phyloP scores from a whole-genome alignment of 1,140 invertebrate species.

The Danaus melanippus region DNA sequence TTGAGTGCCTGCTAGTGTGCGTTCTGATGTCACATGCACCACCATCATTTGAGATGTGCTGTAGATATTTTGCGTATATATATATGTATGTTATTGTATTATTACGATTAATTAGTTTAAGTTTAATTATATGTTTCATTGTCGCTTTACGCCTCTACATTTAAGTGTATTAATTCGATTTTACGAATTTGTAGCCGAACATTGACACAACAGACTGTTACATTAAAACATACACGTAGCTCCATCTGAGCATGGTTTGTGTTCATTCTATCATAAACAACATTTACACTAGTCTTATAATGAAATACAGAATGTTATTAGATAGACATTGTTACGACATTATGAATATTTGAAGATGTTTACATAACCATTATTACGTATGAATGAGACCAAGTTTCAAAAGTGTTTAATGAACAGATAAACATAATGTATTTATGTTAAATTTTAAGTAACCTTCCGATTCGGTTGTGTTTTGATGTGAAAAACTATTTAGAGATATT shows the following conservation, averaged over 20 bases:
- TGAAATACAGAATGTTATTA: slow-evolving; percentile 2
- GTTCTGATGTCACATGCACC: too few species aligned
- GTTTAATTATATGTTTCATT: slow-evolving; percentile 7
- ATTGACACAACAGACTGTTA: slow-evolving; percentile 15
- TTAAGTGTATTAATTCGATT: slow-evolving; percentile 9
- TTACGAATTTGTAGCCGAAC: slow-evolving; percentile 9
- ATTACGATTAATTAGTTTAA: slow-evolving; percentile 7
- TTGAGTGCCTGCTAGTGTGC: too few species aligned
- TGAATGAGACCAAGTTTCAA: too few species aligned
- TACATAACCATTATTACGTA: background rate
- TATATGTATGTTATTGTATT: slow-evolving; percentile 7
- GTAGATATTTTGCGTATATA: background rate
- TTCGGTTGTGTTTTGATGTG: too few species aligned
- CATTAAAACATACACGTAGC: background rate
- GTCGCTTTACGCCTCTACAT: slow-evolving; percentile 3
- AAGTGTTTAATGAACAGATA: too few species aligned
- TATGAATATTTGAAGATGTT: slow-evolving; percentile 12
- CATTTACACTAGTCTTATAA: background rate
- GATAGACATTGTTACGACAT: slow-evolving; percentile 7
- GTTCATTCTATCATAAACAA: too few species aligned
- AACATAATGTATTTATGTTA: too few species aligned
- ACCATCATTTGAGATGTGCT: too few species aligned
- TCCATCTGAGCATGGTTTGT: too few species aligned
- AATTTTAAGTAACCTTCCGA: too few species aligned
- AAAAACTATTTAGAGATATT: too few species aligned